These are phyloP conservation scores for Sebastes trivittatus DNA, from an alignment of 2,797 vertebrate species.

Conservation along the genomic window DNA sequence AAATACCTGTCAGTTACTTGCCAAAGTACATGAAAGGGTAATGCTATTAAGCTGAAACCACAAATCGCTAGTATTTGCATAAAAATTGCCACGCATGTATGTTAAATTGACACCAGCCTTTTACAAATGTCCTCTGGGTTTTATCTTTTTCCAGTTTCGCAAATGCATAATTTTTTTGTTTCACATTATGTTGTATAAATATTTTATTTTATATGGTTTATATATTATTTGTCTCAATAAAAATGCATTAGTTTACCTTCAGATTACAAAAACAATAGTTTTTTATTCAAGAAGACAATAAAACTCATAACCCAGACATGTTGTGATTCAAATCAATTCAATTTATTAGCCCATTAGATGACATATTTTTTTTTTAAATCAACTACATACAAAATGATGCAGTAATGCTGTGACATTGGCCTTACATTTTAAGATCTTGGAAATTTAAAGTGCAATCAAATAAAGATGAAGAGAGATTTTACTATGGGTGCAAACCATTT, in stretches of 20 bases:
- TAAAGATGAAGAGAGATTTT: not conserved
- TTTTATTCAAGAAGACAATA: not conserved
- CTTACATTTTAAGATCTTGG: not conserved
- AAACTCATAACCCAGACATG: not conserved
- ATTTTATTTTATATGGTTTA: too few species aligned
- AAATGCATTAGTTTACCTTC: not conserved
- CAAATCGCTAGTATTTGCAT: not conserved
- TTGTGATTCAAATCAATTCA: slow-evolving; percentile 16
- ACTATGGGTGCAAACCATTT: not conserved
- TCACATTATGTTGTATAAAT: too few species aligned
- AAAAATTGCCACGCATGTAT: not conserved
- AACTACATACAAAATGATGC: slow-evolving; percentile 22
- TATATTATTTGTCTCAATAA: too few species aligned
- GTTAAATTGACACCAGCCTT: fast-evolving
- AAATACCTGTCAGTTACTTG: not conserved
- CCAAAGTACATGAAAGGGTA: not conserved
- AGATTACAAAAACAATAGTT: not conserved
- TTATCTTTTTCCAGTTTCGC: fast-evolving
- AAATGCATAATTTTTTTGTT: not conserved
- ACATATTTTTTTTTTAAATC: slow-evolving; percentile 11
- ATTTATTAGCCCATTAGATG: slow-evolving; percentile 46
- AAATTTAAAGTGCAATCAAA: not conserved
- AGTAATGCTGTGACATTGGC: slow-evolving; percentile 2
- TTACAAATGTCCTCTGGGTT: not conserved
- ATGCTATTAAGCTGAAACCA: not conserved